Evolutionary conservation across 2,113 vertebrate genomes (phyloP), one percentile per base, ranked within the genome.

Genomic region (Tyrannus savana): DNA sequence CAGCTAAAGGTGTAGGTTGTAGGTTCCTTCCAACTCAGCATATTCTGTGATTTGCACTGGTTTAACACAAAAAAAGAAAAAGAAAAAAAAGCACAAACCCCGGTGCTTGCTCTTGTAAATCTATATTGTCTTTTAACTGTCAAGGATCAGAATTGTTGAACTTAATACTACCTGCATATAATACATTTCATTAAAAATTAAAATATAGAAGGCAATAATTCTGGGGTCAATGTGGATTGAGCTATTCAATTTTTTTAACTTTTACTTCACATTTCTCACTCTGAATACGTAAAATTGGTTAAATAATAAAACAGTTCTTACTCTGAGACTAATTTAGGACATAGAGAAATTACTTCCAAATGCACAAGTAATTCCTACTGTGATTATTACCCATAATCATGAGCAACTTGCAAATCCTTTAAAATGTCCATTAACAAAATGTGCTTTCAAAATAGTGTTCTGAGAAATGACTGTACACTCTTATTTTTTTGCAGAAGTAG

Each of bases 21-120:
- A 14, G 33, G 8, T 58, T 21, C 19, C 33, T 58, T n/a, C 55
- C 55, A 59, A 37, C 14, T 59, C n/a, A 37, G 14, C n/a, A 23
- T 59, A 59, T 59, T 59, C n/a, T 59, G n/a, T 58, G 56, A 58
- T 58, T 58, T 27, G 24, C 16, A 25, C 1, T 18, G 10, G 19
- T 56, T 62, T 41, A 74, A 53, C 19, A 23, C 10, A 50, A 25
- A 69, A 84, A 12, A 55, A 21, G 7, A 35, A 49, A 53, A 73
- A 39, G 39, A 39, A 39, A 39, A 39, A 39, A 39, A 41, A 41
- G 39, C 39, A 41, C 39, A 41, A 41, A 41, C 39, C 39, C 39
- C 14, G 42, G 19, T 55, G 50, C 2, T 67, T 0, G 0, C 3
- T 46, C 24, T 50, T 59, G 8, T 71, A 71, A 62, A 35, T 53